Conservation (phyloP, 2,888 invertebrate species). For the Protodeltote pygarga region DNA sequence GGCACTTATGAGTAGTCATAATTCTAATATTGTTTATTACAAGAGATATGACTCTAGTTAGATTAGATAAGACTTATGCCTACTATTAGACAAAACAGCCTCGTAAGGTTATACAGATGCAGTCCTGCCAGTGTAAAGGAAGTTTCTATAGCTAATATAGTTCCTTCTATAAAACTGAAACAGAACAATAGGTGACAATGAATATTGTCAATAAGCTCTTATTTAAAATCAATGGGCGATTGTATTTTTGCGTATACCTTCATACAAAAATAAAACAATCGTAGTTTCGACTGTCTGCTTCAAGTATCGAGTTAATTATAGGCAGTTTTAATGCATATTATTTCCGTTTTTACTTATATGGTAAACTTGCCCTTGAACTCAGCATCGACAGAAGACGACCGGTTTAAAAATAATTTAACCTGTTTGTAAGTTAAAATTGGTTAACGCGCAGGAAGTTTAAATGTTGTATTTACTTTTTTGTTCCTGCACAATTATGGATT, state of each 20-base stretch:
- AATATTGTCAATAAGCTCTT: conserved; percentile 1
- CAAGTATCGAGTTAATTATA: conserved; percentile 32
- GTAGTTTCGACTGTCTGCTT: conserved; percentile 14
- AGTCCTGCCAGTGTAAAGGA: too few species aligned
- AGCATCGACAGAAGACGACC: conserved; percentile 39
- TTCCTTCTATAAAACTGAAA: conserved; percentile 8
- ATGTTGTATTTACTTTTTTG: conserved; percentile 15
- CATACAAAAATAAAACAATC: conserved; percentile 12
- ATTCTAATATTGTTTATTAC: too few species aligned
- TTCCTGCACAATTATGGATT: not conserved
- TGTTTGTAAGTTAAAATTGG: conserved; percentile 20
- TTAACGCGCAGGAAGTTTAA: conserved; percentile 17
- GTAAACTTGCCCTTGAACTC: conserved; percentile 43
- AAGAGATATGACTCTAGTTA: too few species aligned
- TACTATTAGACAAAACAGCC: too few species aligned
- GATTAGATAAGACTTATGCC: too few species aligned
- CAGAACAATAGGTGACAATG: conserved; percentile 20
- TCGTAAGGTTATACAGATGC: too few species aligned
- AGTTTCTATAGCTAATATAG: not conserved
- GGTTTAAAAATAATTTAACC: conserved; percentile 40
- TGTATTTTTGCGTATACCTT: conserved; percentile 19
- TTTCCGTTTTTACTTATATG: conserved; percentile 36
- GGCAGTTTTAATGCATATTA: conserved; percentile 27
- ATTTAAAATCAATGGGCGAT: conserved; percentile 12
- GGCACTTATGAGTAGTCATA: too few species aligned